Evolutionary conservation across 2,888 invertebrate genomes (phyloP).

Genomic region (Sycophila texana): DNA sequence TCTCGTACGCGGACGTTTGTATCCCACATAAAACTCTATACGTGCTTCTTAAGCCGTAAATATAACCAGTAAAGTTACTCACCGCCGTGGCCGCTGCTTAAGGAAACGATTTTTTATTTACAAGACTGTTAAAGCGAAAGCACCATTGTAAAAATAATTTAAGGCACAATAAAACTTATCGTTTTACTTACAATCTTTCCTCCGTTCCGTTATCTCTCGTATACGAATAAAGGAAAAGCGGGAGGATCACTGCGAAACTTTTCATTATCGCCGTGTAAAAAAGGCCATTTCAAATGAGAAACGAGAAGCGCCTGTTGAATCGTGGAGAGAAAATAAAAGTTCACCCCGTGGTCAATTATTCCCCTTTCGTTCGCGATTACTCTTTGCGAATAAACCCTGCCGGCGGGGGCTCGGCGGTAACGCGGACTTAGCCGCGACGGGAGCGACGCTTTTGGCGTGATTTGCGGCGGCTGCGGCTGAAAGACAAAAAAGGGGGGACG

Average conservation of each 20-base stretch:
- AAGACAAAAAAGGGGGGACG: too few species aligned
- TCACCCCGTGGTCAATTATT: not conserved
- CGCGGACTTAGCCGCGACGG: slow-evolving; percentile 23
- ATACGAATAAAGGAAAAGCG: not conserved
- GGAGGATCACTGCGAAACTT: not conserved
- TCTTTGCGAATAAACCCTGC: not conserved
- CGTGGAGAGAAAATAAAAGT: not conserved
- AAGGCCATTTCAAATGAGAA: not conserved
- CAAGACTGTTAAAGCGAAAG: too few species aligned
- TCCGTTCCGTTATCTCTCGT: not conserved
- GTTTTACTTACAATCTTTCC: too few species aligned
- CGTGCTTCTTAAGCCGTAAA: not conserved
- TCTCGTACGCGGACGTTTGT: not conserved
- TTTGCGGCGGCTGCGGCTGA: not conserved
- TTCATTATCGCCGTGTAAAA: not conserved
- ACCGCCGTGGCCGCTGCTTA: too few species aligned
- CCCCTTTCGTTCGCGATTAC: not conserved
- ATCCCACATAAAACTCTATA: not conserved
- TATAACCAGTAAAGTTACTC: too few species aligned
- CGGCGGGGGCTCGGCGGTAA: not conserved
- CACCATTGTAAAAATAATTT: too few species aligned
- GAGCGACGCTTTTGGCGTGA: not conserved
- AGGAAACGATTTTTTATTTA: too few species aligned
- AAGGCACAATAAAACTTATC: too few species aligned
- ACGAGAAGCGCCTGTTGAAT: not conserved